Evolutionary conservation across 2,113 vertebrate genomes (phyloP).

Genomic region (Corythaixoides concolor): DNA sequence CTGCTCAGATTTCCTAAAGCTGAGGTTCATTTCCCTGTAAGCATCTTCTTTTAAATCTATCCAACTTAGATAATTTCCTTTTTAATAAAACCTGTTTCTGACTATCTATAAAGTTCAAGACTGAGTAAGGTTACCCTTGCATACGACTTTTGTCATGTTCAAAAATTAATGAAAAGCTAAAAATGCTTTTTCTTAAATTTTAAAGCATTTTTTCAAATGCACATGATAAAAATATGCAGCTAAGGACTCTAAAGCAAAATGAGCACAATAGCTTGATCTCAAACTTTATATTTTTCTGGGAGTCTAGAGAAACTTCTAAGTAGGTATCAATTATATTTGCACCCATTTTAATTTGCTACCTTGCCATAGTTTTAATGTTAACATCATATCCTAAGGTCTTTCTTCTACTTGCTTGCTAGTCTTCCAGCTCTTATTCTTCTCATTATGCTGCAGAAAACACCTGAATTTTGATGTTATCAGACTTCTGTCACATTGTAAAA

Average conservation of each 20-base stretch:
- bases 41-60: not conserved
- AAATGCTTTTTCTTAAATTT: not conserved
- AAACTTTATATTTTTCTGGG: not conserved
- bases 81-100: not conserved
- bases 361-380: not conserved
- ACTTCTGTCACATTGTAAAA: not conserved
- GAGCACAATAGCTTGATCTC: not conserved
- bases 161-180: not conserved
- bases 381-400: not conserved
- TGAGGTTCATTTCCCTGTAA: not conserved
- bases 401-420: not conserved
- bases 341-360: not conserved
- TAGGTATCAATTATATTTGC: not conserved
- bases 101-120: not conserved
- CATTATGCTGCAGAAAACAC: not conserved
- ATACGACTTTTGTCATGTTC: not conserved
- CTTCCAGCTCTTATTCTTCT: not conserved
- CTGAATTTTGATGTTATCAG: not conserved
- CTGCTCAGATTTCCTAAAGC: not conserved
- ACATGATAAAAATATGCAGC: not conserved
- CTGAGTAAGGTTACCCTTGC: not conserved
- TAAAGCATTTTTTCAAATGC: not conserved
- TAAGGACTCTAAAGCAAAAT: not conserved
- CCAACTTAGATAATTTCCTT: not conserved
- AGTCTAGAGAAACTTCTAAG: not conserved